Evolutionary conservation across 2,888 invertebrate species (phyloP), one percentile per base, ranked within the genome.

Genomic region (Podabrus alpinus): DNA sequence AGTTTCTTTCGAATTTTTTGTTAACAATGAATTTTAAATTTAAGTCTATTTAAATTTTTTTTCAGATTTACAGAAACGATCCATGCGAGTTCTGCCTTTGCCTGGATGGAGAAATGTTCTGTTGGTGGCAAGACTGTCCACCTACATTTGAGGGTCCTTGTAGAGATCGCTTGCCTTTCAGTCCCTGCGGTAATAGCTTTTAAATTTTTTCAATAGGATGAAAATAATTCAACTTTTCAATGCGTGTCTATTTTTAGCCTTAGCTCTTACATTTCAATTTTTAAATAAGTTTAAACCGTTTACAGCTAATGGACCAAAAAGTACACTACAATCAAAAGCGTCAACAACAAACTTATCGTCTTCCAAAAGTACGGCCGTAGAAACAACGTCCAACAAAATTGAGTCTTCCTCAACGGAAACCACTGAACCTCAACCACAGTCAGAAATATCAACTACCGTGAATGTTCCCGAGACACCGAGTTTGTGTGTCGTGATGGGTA

Each of bases 51-150:
- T 60, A 69, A 60, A 17, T 79, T 79, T 80, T 80, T 66, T 88
- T 88, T 25, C 89, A 91, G 91, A 90, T 92, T 79, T 89, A 90
- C 79, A 88, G 91, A 73, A 85, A 86, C 68, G 91, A 91, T 85
- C 90, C 88, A 24, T 92, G 91, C 83, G 92, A 91, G 84, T 90
- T 91, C 80, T 91, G 92, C 82, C 86, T 92, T 62, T 92, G 92
- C 83, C 87, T 91, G 81, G 91, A 91, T 81, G 91, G 91, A 9
- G 91, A 91, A 83, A 90, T 91, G 88, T 92, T 91, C 83, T 92
- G 92, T 85, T 91, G 91, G 91, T 92, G 91, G 91, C 90, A 91
- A 83, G 90, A 90, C 83, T 91, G 91, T 83, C 90, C 90, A 3
- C 88, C 88, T 0, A 83, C 85, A 0, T 82, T 85, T 79, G 87